Evolutionary conservation across 1,140 invertebrate species (phyloP).

Genomic region (Neotoxoptera formosana): DNA sequence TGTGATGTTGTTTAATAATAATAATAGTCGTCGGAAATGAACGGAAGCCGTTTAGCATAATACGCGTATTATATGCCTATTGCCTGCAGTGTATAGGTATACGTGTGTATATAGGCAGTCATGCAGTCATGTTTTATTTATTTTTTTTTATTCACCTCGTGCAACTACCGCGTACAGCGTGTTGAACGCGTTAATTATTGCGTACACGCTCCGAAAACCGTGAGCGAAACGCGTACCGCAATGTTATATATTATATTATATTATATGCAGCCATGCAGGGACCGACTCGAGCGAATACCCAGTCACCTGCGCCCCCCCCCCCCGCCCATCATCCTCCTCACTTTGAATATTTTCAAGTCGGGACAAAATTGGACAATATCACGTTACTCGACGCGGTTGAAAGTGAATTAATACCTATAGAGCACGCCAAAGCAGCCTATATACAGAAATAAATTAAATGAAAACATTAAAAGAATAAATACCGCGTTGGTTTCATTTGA

Average conservation of each 20-base stretch:
- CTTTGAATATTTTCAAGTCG: not conserved
- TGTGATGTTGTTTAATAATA: not conserved
- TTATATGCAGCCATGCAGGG: not conserved
- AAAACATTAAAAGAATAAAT: not conserved
- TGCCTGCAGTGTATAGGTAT: not conserved
- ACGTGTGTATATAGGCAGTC: too few species aligned
- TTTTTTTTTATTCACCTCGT: not conserved
- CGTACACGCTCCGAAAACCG: not conserved
- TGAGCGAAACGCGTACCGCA: not conserved
- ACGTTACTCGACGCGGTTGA: not conserved
- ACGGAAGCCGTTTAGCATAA: conserved; percentile 35
- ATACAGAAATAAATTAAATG: not conserved
- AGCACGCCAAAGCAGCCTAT: not conserved
- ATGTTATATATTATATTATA: too few species aligned
- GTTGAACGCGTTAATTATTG: conserved; percentile 13
- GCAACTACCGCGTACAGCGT: not conserved
- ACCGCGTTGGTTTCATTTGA: not conserved
- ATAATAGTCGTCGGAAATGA: not conserved
- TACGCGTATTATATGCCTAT: not conserved
- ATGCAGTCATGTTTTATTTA: not conserved
- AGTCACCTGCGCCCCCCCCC: too few species aligned
- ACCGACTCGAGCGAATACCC: not conserved
- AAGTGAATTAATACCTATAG: not conserved
- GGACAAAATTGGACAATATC: not conserved
- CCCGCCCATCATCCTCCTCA: too few species aligned